Evolutionary conservation across 2,797 vertebrate genomes (phyloP), one percentile per base, ranked within the genome.

Genomic region (Microctenopoma stevenorrisi): DNA sequence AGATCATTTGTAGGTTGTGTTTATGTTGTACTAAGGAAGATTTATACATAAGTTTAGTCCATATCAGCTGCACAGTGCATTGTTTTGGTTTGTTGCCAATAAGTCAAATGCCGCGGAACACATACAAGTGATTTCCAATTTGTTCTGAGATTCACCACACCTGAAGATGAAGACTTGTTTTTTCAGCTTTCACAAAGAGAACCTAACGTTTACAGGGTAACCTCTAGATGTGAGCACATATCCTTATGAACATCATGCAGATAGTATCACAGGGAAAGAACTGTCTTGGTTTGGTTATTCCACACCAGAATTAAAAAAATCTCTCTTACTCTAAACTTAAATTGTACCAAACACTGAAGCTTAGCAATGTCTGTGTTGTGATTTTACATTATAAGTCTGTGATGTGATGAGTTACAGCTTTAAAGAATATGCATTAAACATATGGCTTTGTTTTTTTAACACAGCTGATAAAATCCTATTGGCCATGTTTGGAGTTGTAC

Each of bases 381-480:
- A 16, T 12, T 5, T 54, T 14, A 59, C 43, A 12, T 51, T 66
- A 65, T 30, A 8, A 15, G n/a, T 33, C 25, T 25, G 38, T 48
- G 15, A 16, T 35, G 33, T 35, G 14, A 25, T 64, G 59, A 68
- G 11, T 74, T 60, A 56, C 5, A 46, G 25, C 25, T 42, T 12
- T 18, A 12, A 59, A 68, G 51, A 70, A 50, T 65, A 47, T 51
- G 25, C 28, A 11, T 18, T 33, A 13, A 43, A 42, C 4, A 5
- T 2, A 15, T 1, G 0, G 8, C 55, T 49, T 4, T 42, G 40
- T 52, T 28, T 26, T 28, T 63, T 57, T 59, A 9, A 18, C 18
- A 4, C 6, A 52, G 22, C 44, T 52, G 38, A 67, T 70, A 40
- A 26, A 53, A 22, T 42, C n/a, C 15, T 68, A 2, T 47, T 18